Base-by-base conservation (phyloP, 2,113 vertebrate genomes). In the Neolamprologus falcicula region DNA sequence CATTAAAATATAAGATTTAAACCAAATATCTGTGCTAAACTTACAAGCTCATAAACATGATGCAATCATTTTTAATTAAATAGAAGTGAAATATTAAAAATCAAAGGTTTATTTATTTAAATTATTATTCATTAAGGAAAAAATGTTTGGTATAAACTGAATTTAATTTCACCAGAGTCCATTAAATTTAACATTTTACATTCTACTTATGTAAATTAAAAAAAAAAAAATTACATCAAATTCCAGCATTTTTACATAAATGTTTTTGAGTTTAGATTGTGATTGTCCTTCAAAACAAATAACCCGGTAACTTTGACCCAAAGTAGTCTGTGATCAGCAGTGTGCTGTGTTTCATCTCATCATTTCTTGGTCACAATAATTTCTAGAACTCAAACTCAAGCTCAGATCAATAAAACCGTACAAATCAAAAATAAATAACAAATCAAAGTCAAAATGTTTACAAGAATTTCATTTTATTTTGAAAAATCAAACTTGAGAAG, bases 291-390 rank as follows among this genome's bases (percentile, higher is more conserved):
- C 33, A 37, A 37, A 37, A 21, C 33, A 66, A 66, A 21, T 66
- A 37, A n/a, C 33, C 19, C 0, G 0, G 2, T 37, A 66, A 68
- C 61, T 68, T 68, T 68, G 33, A 66, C 33, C 61, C 1, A 0
- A 13, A 37, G 2, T 37, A 37, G 33, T 68, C 11, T 21, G 61
- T 68, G 61, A 68, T 68, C 19, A 68, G 33, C 61, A 68, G 61
- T 68, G 19, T 66, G 33, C 19, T 66, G 61, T 21, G 10, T 66
- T 66, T 66, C 19, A 37, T 1, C 10, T 21, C 61, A 37, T 21
- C 11, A 37, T 66, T 66, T 66, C 33, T 66, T 66, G 19, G 61
- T 37, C 19, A 37, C 61, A 37, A 8, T 21, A 8, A 37, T 68
- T 68, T 68, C 33, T 5, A 4, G 19, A 68, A 37, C 61, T 66